These are phyloP conservation scores for Taxidea taxus DNA, from an alignment of 2,113 vertebrate species.

Conservation along the genomic window DNA sequence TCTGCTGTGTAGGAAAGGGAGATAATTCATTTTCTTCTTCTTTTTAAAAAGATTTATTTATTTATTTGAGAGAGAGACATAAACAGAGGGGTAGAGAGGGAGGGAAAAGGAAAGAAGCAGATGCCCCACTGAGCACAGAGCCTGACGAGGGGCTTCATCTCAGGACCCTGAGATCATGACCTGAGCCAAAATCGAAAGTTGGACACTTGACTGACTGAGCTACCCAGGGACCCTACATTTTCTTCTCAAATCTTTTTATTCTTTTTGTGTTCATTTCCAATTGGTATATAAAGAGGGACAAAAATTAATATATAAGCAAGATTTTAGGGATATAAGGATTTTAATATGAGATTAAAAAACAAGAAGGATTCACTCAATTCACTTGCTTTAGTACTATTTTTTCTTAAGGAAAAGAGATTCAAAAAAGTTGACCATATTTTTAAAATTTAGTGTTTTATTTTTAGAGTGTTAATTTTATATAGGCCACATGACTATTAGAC, in stretches of 20 bases:
- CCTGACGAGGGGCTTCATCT: not conserved
- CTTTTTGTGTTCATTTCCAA: not conserved
- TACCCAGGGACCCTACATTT: not conserved
- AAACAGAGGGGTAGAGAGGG: not conserved
- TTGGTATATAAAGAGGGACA: not conserved
- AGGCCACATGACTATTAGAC: not conserved
- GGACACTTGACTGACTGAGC: not conserved
- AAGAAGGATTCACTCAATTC: not conserved
- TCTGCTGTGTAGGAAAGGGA: not conserved
- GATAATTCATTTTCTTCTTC: not conserved
- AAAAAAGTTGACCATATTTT: not conserved
- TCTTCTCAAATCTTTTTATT: not conserved
- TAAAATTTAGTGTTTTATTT: not conserved
- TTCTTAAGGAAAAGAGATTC: not conserved
- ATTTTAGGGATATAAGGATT: not conserved
- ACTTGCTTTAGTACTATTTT: not conserved
- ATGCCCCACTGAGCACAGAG: not conserved
- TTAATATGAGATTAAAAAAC: not conserved
- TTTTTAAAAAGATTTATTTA: not conserved
- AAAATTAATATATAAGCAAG: not conserved
- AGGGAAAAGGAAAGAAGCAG: not conserved
- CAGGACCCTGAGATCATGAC: not conserved
- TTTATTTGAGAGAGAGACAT: not conserved
- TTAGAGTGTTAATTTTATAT: not conserved
- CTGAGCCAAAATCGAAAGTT: not conserved